Base-by-base conservation (phyloP, 2,888 invertebrate genomes). In the Melangyna quadrimaculata region DNA sequence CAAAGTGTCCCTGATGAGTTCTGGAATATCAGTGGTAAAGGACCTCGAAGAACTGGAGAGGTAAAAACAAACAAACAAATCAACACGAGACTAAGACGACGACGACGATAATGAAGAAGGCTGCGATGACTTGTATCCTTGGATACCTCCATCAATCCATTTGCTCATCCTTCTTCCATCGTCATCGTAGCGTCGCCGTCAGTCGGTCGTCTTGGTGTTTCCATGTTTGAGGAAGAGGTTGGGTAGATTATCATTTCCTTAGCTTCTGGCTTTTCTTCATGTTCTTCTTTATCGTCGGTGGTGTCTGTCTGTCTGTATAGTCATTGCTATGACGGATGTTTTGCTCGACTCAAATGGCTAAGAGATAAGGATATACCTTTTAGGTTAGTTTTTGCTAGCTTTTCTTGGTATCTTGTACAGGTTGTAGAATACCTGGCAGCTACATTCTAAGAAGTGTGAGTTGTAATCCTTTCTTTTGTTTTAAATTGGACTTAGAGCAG, bases 401-500 rank as follows among this genome's bases (percentile, higher is more conserved):
- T 17, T 27, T 17, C 22, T 10, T n/a, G n/a, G 17, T 53, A 29
- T 17, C 35, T 61, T 24, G 12, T 19, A n/a, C n/a, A n/a, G n/a
- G n/a, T 6, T 35, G 35, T 35, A 35, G 10, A 1, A 8, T 17
- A 43, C 17, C 2, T 43, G 29, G 9, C 32, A 43, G 7, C 4
- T 43, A 2, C 4, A 3, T 43, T 48, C 24, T 48, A 12, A 48
- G 48, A 32, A 55, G 48, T 69, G 35, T 43, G 2, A 32, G 19
- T 19, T 43, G 69, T 82, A 82, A 78, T 78, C 78, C 78, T n/a
- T n/a, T 78, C 67, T 82, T 82, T 82, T 78, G 82, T 82, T 69
- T 69, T 69, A 72, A 82, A 82, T 82, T 82, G 59, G 72, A 72
- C 77, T 81, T 81, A 7, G 29, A n/a, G 53, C 77, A 67, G 67